Evolutionary conservation across 2,888 invertebrate genomes (phyloP), one percentile per base, ranked within the genome.

Genomic region (Lithophane ornitopus): DNA sequence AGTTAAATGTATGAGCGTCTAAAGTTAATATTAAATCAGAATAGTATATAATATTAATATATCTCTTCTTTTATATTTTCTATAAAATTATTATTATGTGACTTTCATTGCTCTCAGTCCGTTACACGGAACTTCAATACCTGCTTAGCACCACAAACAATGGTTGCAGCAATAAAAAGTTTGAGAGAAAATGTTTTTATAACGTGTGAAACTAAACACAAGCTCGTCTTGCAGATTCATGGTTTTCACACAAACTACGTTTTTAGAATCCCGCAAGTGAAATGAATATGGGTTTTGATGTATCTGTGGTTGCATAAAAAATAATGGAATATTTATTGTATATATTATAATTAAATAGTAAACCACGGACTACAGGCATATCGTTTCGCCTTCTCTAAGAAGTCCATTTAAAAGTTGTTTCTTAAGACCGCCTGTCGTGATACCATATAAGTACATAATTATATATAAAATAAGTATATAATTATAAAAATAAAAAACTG

Each of bases 141-240:
- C 65, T 80, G 83, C 67, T 74, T 78, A 86, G 76, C 78, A 87
- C 71, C 68, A 78, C 77, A 83, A 78, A 91, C 89, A 91, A 89
- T 89, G 69, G 82, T 78, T 74, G 66, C 75, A 85, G 70, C 67
- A 76, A 79, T 85, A 86, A 85, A 83, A 85, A 86, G 82, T 84
- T 76, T 66, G 76, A 86, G 88, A 90, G 90, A 90, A 90, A 90
- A 83, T 85, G 86, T 88, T 87, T 89, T 90, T 90, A 87, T 88
- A 86, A 84, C 83, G 85, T 88, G 89, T 82, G 89, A 88, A 90
- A 88, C 78, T 87, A 82, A 76, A 79, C 76, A 74, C 81, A 76
- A 72, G 6, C 34, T 34, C 34, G 82, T 69, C 70, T 84, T 77
- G 74, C 75, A 82, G 76, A 78, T 76, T 80, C 83, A 83, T 76